These are phyloP conservation scores for Phalangium opilio DNA, from an alignment of 2,888 invertebrate genomes.

Conservation along the genomic window DNA sequence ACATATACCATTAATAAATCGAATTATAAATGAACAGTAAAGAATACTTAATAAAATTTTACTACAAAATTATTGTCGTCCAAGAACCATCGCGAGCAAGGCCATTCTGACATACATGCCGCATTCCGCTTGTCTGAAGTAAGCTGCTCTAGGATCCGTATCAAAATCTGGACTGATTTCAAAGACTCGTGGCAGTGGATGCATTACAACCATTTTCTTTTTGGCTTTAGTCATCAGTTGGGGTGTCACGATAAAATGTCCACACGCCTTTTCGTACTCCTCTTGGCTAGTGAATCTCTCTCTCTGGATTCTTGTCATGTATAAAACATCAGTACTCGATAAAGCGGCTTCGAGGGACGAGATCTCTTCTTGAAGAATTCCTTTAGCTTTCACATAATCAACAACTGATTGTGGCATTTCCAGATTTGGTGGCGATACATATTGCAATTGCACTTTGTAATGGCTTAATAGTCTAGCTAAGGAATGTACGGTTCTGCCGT, in stretches of 20 bases:
- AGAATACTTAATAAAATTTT: too few relatives aligned
- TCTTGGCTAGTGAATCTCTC: constrained; percentile 71
- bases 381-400: constrained; percentile 59
- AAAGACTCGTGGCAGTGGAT: constrained; percentile 83
- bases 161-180: constrained; percentile 94
- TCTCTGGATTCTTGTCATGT: constrained; percentile 94
- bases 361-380: constrained; percentile 48
- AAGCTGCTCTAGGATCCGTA: constrained; percentile 89
- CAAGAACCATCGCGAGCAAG: constrained; percentile 74
- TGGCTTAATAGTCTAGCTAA: constrained; percentile 79
- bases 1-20: too few relatives aligned
- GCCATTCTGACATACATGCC: constrained; percentile 99
- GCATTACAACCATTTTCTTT: constrained; percentile 88
- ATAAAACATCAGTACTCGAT: constrained; percentile 86
- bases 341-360: constrained; percentile 60
- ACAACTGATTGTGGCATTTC: constrained; percentile 80
- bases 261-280: constrained; percentile 78
- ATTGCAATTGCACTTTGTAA: constrained; percentile 82
- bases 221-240: constrained; percentile 89
- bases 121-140: constrained; percentile 94
- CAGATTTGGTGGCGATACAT: constrained; percentile 72
- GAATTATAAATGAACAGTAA: too few relatives aligned
- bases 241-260: constrained; percentile 78
- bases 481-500: constrained; percentile 96
- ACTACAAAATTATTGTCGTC: constrained; percentile 29